Percentiles rank a stretch among this genome's conserved stretches.
phyloP scores from a whole-genome alignment of 2,113 vertebrate genomes.

The Willisornis vidua region DNA sequence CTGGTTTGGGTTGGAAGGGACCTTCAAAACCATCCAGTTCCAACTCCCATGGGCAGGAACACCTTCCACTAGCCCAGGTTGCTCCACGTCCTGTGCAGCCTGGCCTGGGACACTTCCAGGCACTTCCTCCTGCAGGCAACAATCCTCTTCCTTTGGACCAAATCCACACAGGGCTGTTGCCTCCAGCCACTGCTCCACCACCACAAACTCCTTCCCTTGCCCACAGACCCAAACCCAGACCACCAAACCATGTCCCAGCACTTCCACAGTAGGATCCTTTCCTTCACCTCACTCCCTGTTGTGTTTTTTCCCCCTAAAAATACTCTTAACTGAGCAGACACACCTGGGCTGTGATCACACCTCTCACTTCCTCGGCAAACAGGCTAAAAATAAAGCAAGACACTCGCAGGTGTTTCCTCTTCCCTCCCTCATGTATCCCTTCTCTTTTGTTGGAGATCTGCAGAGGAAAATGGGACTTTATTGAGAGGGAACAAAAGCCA shows the following conservation, averaged over 20 bases:
- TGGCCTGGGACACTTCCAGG: neutral
- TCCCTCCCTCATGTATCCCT: neutral
- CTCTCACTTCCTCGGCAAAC: neutral
- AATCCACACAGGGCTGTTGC: neutral
- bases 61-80: neutral
- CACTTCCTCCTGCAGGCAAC: neutral
- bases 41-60: fast-evolving
- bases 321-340: neutral
- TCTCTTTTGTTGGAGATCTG: neutral
- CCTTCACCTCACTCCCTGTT: neutral
- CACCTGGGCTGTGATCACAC: fast-evolving
- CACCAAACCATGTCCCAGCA: neutral
- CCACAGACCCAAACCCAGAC: neutral
- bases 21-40: neutral
- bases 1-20: neutral
- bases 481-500: neutral
- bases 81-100: neutral
- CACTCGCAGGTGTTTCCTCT: neutral
- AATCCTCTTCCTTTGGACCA: neutral
- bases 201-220: neutral
- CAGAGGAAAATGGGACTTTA: neutral
- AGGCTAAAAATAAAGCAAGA: neutral
- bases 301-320: neutral
- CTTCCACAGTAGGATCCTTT: fast-evolving
- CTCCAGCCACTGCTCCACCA: neutral